phyloP scores from a whole-genome alignment of 1,140 invertebrate species.

The Drosophila navojoa region DNA sequence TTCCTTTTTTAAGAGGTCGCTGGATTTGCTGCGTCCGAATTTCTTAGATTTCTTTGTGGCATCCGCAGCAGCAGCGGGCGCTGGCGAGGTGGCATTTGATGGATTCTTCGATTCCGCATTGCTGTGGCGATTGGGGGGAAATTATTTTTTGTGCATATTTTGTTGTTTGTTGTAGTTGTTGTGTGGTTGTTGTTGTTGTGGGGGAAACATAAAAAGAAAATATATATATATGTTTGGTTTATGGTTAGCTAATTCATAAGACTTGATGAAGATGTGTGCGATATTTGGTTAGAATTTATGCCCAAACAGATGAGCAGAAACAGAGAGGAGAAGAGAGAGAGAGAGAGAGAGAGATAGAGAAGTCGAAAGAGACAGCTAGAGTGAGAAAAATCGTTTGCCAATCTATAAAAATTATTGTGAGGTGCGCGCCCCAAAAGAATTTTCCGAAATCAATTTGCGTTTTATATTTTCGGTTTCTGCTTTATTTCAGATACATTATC shows the following conservation, averaged over 20 bases:
- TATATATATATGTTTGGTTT: constrained; percentile 78
- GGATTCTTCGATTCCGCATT: constrained; percentile 72
- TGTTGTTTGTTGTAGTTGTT: constrained; percentile 41
- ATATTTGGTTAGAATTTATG: constrained; percentile 27
- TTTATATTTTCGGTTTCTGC: constrained; percentile 43
- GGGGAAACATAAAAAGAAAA: constrained; percentile 72
- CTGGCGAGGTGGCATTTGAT: constrained; percentile 54
- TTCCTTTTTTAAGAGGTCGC: constrained; percentile 87
- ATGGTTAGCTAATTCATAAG: constrained; percentile 74
- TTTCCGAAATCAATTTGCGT: constrained; percentile 19
- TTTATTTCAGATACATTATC: constrained; percentile 52
- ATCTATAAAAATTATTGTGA: constrained; percentile 67
- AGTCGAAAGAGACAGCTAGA: constrained; percentile 10
- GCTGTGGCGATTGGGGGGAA: constrained; percentile 44
- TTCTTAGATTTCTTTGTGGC: constrained; percentile 70
- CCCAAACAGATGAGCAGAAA: constrained; percentile 4
- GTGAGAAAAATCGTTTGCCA: constrained; percentile 41
- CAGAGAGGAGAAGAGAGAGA: constrained; percentile 18
- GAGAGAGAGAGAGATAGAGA: constrained; percentile 14
- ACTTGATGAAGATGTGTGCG: constrained; percentile 57
- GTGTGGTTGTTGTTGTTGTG: constrained; percentile 45
- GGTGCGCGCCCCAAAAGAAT: constrained; percentile 11
- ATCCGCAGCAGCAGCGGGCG: constrained; percentile 42
- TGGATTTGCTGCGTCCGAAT: constrained; percentile 87
- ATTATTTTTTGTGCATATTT: constrained; percentile 25